Evolutionary conservation across 2,113 vertebrate species (phyloP).

Genomic region (Bathybates hornii): DNA sequence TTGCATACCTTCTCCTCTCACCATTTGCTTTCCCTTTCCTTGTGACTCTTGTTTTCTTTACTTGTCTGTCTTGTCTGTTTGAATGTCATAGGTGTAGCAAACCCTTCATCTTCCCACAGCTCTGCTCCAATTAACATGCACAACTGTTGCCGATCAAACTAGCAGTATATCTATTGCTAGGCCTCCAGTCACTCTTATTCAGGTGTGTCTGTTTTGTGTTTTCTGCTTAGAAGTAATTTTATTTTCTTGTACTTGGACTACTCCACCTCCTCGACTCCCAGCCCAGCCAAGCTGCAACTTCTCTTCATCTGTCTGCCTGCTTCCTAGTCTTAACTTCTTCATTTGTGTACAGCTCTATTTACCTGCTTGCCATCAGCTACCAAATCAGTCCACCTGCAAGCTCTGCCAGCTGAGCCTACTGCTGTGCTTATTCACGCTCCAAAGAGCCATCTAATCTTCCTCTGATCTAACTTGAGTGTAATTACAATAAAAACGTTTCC

Average conservation of each 20-base stretch:
- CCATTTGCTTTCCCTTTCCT: neutral
- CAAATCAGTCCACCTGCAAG: neutral
- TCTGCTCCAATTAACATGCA: neutral
- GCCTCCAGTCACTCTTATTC: neutral
- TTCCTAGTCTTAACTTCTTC: neutral
- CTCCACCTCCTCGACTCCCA: neutral
- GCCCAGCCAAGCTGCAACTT: neutral
- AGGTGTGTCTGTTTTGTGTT: neutral
- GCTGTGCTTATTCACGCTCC: neutral
- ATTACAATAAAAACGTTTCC: neutral
- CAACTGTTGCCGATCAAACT: neutral
- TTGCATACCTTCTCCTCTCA: neutral
- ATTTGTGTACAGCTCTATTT: neutral
- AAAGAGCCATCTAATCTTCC: neutral
- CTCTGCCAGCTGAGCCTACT: neutral
- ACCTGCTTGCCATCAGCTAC: neutral
- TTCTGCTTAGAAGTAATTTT: neutral
- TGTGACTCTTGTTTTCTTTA: neutral
- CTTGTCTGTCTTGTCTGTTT: neutral
- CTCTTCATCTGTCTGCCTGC: neutral
- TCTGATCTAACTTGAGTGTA: neutral
- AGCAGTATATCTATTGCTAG: neutral
- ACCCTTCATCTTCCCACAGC: neutral
- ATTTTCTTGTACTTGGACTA: neutral
- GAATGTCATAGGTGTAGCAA: neutral